phyloP scores from a whole-genome alignment of 2,888 invertebrate species.

The Eristalis intricaria region DNA sequence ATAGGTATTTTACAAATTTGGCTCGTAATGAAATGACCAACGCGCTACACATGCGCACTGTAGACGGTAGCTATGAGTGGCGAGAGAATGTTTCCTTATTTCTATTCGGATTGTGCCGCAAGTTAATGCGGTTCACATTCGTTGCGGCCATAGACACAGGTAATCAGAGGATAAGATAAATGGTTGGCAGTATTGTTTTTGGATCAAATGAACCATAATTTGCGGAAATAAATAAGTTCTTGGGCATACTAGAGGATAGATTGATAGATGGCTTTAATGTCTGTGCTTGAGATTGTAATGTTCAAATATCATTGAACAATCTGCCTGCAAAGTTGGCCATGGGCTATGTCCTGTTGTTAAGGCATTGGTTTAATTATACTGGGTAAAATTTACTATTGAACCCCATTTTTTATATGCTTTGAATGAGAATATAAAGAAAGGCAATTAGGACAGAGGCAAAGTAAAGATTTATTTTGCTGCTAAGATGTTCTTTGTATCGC shows the following conservation, averaged over 20 bases:
- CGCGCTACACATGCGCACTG: not conserved
- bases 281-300: not conserved
- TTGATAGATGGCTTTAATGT: slow-evolving; percentile 50
- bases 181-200: slow-evolving; percentile 40
- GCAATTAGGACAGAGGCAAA: too few relatives aligned
- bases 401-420: too few relatives aligned
- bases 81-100: slow-evolving; percentile 45
- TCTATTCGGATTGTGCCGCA: not conserved
- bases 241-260: not conserved
- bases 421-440: too few relatives aligned
- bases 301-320: slow-evolving; percentile 24
- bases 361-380: too few relatives aligned
- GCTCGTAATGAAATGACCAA: slow-evolving; percentile 34
- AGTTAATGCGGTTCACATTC: slow-evolving; percentile 1
- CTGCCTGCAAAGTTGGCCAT: too few relatives aligned
- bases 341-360: too few relatives aligned
- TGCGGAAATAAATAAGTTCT: slow-evolving; percentile 50
- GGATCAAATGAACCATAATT: slow-evolving; percentile 45
- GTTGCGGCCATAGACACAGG: not conserved
- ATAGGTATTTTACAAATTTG: slow-evolving; percentile 45
- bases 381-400: too few relatives aligned
- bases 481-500: too few relatives aligned
- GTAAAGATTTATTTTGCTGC: too few relatives aligned
- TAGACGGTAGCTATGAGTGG: slow-evolving; percentile 33
- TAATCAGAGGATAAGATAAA: slow-evolving; percentile 46